These are phyloP conservation scores for Sprattus sprattus DNA, from an alignment of 2,113 vertebrate genomes.

Conservation along the genomic window DNA sequence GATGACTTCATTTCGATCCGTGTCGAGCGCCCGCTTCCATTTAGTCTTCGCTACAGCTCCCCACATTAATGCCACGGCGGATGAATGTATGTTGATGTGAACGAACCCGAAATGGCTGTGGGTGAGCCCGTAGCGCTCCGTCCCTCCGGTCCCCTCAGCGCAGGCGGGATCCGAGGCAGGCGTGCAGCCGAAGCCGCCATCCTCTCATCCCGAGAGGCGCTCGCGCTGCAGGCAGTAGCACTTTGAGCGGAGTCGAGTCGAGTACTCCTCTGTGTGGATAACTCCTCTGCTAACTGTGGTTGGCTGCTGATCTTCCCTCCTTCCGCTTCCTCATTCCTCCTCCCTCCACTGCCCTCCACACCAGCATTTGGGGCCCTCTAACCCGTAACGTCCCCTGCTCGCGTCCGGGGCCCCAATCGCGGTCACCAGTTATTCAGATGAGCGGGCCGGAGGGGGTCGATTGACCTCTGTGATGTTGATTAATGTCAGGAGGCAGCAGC, in stretches of 20 bases:
- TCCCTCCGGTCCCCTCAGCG: not conserved
- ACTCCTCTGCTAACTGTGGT: not conserved
- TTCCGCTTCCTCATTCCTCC: slow-evolving; percentile 25
- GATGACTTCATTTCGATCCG: slow-evolving; percentile 14
- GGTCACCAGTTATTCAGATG: slow-evolving; percentile 63
- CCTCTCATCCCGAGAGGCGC: not conserved
- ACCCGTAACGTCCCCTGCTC: slow-evolving; percentile 49
- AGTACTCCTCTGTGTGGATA: not conserved
- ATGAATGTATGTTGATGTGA: slow-evolving; percentile 8
- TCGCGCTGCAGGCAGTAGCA: not conserved
- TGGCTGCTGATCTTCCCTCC: slow-evolving; percentile 26
- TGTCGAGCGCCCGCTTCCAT: not conserved
- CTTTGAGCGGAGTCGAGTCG: not conserved
- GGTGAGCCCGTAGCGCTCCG: not conserved
- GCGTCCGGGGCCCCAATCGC: slow-evolving; percentile 52
- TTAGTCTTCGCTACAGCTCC: not conserved
- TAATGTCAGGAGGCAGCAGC: slow-evolving; percentile 56
- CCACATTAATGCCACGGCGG: not conserved
- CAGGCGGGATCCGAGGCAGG: not conserved
- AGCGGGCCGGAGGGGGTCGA: slow-evolving; percentile 44
- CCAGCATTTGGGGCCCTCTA: slow-evolving; percentile 1
- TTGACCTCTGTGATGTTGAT: slow-evolving; percentile 67
- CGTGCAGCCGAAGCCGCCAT: not conserved
- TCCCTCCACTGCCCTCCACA: not conserved
- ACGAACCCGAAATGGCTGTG: not conserved